phyloP scores from a whole-genome alignment of 2,888 invertebrate species.

The Ephialtes manifestator region DNA sequence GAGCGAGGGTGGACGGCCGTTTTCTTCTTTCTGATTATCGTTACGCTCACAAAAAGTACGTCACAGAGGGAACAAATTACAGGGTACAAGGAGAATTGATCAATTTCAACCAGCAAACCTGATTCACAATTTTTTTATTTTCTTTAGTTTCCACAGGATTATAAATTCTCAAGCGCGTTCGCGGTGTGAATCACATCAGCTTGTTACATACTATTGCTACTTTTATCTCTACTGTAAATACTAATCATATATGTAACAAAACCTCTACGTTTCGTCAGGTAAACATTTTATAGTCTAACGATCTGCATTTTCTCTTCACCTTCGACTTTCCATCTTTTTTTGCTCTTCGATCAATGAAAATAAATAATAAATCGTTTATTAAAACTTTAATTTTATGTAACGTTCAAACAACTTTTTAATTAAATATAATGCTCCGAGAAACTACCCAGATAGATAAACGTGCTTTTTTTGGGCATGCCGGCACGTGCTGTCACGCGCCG shows the following conservation, averaged over 20 bases:
- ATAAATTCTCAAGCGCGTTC: slow-evolving; percentile 42
- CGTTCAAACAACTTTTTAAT: slow-evolving; percentile 31
- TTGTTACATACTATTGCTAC: slow-evolving; percentile 21
- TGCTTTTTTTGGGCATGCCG: no score
- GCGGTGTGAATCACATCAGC: slow-evolving; percentile 39
- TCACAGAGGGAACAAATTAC: slow-evolving; percentile 35
- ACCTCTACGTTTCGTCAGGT: slow-evolving; percentile 59
- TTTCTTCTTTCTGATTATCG: no score
- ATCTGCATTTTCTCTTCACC: slow-evolving; percentile 53
- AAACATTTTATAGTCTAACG: slow-evolving; percentile 65
- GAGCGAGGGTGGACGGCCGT: no score
- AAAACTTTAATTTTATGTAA: neutral
- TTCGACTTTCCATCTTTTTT: slow-evolving; percentile 25
- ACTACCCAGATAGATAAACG: no score
- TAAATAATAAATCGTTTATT: slow-evolving; percentile 3
- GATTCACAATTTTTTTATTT: slow-evolving; percentile 33
- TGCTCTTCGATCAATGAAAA: slow-evolving; percentile 25
- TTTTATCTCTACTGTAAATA: slow-evolving; percentile 65
- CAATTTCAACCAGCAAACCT: slow-evolving; percentile 27
- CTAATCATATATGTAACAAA: slow-evolving; percentile 59
- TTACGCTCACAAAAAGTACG: no score
- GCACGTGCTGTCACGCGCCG: no score
- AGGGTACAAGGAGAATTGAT: slow-evolving; percentile 38
- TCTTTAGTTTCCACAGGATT: neutral
- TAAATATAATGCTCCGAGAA: slow-evolving; percentile 47